phyloP scores from a whole-genome alignment of 37 sponge, comb jelly and placozoan genomes.

The Dysidea cf. avara region DNA sequence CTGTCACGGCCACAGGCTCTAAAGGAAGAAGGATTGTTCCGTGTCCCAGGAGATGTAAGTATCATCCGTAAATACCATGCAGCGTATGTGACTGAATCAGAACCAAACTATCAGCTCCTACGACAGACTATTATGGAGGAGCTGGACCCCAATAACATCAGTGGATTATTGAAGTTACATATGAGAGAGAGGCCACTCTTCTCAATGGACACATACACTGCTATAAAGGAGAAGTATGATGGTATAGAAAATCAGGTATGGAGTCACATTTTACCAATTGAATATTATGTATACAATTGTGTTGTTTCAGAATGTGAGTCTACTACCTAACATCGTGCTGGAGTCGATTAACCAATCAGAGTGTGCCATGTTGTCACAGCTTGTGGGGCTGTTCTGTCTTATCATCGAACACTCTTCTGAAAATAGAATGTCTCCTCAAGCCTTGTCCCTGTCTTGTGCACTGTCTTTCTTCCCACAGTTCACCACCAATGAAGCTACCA shows the following conservation, averaged over 20 bases:
- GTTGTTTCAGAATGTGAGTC: no score
- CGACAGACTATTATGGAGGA: constrained; percentile 45
- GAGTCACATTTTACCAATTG: no score
- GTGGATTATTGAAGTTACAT: constrained; percentile 70
- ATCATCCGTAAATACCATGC: constrained; percentile 45
- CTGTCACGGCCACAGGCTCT: constrained; percentile 50
- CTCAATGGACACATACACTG: neutral
- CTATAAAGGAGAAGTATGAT: no score
- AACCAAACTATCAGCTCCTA: constrained; percentile 13
- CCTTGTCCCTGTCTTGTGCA: constrained; percentile 69
- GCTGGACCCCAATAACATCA: constrained; percentile 65
- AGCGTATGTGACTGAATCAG: constrained; percentile 29
- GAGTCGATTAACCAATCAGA: no score
- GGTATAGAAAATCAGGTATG: no score
- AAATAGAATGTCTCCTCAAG: constrained; percentile 65
- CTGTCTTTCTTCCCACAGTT: constrained; percentile 73
- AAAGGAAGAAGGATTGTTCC: constrained; percentile 78
- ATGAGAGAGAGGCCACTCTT: constrained; percentile 47
- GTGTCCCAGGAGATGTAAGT: constrained; percentile 61
- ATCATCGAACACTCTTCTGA: no score
- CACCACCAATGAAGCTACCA: constrained; percentile 48
- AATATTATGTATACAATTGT: no score
- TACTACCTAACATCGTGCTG: no score
- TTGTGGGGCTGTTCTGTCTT: no score
- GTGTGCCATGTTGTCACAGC: no score